Conservation (phyloP, 2,113 vertebrate genomes). For the Promerops cafer region DNA sequence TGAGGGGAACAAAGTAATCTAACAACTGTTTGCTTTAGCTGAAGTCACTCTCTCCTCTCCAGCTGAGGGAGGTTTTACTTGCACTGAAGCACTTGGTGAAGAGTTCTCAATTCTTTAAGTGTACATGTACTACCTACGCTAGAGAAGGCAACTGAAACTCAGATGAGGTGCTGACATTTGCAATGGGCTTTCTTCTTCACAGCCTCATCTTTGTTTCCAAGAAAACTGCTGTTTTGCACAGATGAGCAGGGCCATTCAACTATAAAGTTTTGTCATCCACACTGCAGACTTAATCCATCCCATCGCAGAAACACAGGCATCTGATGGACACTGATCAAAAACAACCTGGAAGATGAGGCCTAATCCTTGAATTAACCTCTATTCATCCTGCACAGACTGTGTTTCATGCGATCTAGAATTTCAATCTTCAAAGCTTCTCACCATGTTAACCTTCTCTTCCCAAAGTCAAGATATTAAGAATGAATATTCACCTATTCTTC, state of each 20-base stretch:
- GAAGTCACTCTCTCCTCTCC: background rate
- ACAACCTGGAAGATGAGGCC: background rate
- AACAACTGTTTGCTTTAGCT: background rate
- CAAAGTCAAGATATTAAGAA: background rate
- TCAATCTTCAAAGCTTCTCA: background rate
- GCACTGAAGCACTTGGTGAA: background rate
- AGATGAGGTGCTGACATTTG: background rate
- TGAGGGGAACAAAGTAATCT: background rate
- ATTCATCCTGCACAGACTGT: background rate
- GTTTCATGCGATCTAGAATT: background rate
- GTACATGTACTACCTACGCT: background rate
- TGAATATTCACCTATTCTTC: background rate
- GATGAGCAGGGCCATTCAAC: background rate
- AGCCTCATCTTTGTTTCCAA: background rate
- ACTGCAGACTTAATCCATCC: background rate
- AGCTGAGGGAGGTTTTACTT: background rate
- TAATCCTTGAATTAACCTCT: background rate
- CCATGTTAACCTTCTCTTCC: background rate
- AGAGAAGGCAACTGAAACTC: background rate
- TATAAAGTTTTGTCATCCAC: background rate
- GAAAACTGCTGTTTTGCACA: background rate
- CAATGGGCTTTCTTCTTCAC: background rate
- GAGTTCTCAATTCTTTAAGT: background rate
- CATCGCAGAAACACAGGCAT: background rate
- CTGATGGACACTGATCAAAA: background rate